Base-by-base conservation (phyloP, 2,113 vertebrate species). In the Mus musculus region DNA sequence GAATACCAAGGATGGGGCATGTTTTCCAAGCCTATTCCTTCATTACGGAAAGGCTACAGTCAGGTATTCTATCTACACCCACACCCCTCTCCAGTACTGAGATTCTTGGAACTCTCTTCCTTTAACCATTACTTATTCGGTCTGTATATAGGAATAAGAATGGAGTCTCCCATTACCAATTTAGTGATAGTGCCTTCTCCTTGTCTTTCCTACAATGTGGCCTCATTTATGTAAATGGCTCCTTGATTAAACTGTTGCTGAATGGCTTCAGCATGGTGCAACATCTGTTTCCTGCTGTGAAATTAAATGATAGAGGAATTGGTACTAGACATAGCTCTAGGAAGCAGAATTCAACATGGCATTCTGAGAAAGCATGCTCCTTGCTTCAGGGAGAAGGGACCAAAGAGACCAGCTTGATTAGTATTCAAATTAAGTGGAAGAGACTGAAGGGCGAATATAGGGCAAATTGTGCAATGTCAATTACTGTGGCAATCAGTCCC, bases 281-380 rank as follows among this genome's bases (percentile, higher is more conserved):
- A 90, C 96, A 95, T 95, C 97, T 96, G 93, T 95, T 97, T 96
- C 93, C 90, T 95, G 88, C 91, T 95, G 95, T 33, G 82, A 93
- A 90, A 67, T 81, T 90, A 94, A 94, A 56, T 49, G 82, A 76
- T 85, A 80, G 33, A 93, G 89, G 89, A 94, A 93, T 46, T 72
- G 89, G 69, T 71, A 61, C 94, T 88, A 28, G 72, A 94, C 95
- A 95, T 93, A 94, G 93, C 92, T 95, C 75, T 54, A 76, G 80
- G 89, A 96, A 87, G 42, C 71, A 93, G 87, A 71, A 13, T 69
- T 87, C 61, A 9, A 28, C 78, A 12, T 81, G 42, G 39, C 39
- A 88, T 77, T 84, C 93, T 78, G 73, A 81, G 69, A 95, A 67
- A 24, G 28, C 33, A 16, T 76, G 22, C 76, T 96, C 87, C 67